Base-by-base conservation (phyloP, 2,888 invertebrate species). In the Ecliptopera silaceata region DNA sequence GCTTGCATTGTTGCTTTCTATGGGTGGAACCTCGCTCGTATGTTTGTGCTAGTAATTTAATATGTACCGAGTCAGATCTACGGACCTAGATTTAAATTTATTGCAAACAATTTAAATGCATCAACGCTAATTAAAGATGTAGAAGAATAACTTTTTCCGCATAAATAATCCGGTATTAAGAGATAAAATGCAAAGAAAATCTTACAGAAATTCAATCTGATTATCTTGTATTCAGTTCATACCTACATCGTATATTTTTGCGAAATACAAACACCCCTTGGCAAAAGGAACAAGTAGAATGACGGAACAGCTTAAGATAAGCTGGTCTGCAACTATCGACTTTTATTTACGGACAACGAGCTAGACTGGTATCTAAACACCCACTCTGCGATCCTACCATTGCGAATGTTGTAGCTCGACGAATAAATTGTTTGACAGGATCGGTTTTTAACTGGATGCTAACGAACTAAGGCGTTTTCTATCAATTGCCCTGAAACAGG, bases 1-100 rank as follows among this genome's bases (percentile, higher is more conserved):
- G 41, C 41, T 46, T 12, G 36, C 36, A 52, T 53, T 42, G 56
- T 54, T 55, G 45, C 61, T 63, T 65, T 63, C 63, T 57, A 59
- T 45, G 48, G 41, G 49, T 41, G 42, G 12, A 26, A 29, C 34
- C 22, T 41, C 18, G 36, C 36, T 36, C 36, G n/a, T 31, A n/a
- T 31, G n/a, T 36, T 15, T 34, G 13, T 6, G 2, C 15, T 3
- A 8, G 15, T 15, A 6, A 10, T 36, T 15, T 15, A 15, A 8
- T 36, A 15, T 15, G 5, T 15, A 8, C 6, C 36, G 10, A 12
- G 1, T 4, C 2, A 8, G 3, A 26, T 22, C 22, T 22, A 22
- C 22, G 4, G 4, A 8, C 22, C 8, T 26, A 2, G 26, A 26
- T 26, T 26, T 2, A 8, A 5, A 22, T 2, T 5, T 22, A 5